Evolutionary conservation across 2,888 invertebrate genomes (phyloP), one percentile per base, ranked within the genome.

Genomic region (Andrena fulva): DNA sequence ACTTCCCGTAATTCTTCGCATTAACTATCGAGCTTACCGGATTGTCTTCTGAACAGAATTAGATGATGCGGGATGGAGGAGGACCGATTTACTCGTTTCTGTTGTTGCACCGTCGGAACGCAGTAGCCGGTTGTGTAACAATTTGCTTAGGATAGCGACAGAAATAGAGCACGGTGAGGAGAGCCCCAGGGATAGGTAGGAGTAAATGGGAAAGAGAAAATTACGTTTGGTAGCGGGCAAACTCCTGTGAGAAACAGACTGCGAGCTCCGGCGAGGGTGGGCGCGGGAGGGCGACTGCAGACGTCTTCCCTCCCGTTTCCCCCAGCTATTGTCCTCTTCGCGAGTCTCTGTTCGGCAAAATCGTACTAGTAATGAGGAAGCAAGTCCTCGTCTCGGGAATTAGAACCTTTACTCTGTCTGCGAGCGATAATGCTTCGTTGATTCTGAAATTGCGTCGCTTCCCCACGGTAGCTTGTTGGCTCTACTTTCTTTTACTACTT

Each of bases 321-420:
- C 20, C 52, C 56, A 10, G 48, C 56, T 62, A 48, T 73, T 56
- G 66, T 71, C 54, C 50, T 76, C 80, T 48, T 72, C 67, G 20
- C 71, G 31, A 56, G 35, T 68, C 66, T 42, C 79, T 52, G 60
- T 79, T 66, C 69, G 80, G 24, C 64, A 31, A 70, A 82, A 77
- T 82, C 81, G 72, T 69, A 69, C 72, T 50, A 67, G 81, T 82
- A 82, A 83, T 20, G 82, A 82, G 82, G 67, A 77, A 83, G 70
- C 67, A n/a, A 71, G 67, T 71, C 48, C 62, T 63, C 54, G 66
- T 56, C 70, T 52, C 60, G 62, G 33, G 67, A 70, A 71, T 77
- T 82, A 77, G 68, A 80, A 52, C 29, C 71, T 56, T 54, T 10
- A 35, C 29, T 56, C 35, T 35, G 48, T 31, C 24, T 62, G 59